A percentile compares a stretch with the other conserved stretches of the same genome.
Evolutionary conservation across 1,140 invertebrate species (phyloP).

Genomic region (Diabrotica virgifera): DNA sequence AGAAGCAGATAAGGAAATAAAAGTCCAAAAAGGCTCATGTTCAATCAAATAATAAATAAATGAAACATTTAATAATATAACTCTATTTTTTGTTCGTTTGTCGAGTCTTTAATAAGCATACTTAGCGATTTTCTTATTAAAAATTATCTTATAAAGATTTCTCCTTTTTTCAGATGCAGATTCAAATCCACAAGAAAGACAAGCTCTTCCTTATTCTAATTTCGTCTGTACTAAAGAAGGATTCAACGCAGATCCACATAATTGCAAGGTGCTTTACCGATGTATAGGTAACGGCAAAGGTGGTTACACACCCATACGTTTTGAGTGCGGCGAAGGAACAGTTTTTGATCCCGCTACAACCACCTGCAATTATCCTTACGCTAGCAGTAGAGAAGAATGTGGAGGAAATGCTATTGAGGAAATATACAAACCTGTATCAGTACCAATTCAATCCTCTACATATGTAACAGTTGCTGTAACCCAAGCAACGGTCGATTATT

Average conservation of each 20-base stretch:
- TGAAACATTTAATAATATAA: too few relatives aligned
- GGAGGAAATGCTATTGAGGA: constrained; percentile 44
- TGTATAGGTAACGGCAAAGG: constrained; percentile 34
- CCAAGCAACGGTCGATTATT: neutral
- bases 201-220: neutral
- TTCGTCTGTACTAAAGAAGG: constrained; percentile 37
- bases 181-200: neutral
- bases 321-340: constrained; percentile 67
- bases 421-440: constrained; percentile 19
- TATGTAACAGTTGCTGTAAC: constrained; percentile 4
- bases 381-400: constrained; percentile 47
- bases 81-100: too few relatives aligned
- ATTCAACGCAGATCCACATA: constrained; percentile 34
- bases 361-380: constrained; percentile 65
- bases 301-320: constrained; percentile 52
- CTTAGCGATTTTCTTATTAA: too few relatives aligned
- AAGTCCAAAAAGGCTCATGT: too few relatives aligned
- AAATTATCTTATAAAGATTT: neutral
- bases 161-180: neutral
- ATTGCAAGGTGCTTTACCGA: constrained; percentile 41
- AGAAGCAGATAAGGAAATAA: too few relatives aligned
- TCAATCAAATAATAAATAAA: too few relatives aligned
- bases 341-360: constrained; percentile 66
- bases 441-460: neutral
- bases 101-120: too few relatives aligned